Evolutionary conservation across 2,797 vertebrate species (phyloP).

Genomic region (Meriones psammophilus): DNA sequence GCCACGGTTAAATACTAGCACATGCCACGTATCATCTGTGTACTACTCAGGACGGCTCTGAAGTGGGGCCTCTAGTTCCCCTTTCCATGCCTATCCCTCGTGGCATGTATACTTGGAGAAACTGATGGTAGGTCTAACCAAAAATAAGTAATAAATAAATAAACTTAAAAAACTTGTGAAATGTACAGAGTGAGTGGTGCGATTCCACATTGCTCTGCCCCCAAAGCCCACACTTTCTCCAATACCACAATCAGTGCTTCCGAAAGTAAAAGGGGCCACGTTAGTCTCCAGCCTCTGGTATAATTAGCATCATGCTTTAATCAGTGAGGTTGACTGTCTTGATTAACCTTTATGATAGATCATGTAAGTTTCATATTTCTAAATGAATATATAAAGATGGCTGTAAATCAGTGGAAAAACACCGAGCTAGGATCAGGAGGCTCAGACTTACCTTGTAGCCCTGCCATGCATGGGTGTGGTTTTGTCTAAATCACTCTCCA

Average conservation of each 20-base stretch:
- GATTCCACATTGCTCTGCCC: conserved; percentile 52
- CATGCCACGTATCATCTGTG: not conserved
- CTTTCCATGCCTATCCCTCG: not conserved
- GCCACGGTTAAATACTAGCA: conserved; percentile 36
- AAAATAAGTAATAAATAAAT: not conserved
- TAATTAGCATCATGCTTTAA: conserved; percentile 83
- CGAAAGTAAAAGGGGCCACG: conserved; percentile 78
- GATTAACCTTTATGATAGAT: conserved; percentile 84
- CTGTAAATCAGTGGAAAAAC: conserved; percentile 80
- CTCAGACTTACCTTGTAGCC: conserved; percentile 16
- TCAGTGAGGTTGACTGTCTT: conserved; percentile 83
- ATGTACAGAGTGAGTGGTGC: not conserved
- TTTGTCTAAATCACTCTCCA: conserved; percentile 57
- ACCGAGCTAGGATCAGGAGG: conserved; percentile 65
- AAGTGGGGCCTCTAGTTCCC: not conserved
- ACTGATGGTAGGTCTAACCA: not conserved
- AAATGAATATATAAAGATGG: conserved; percentile 79
- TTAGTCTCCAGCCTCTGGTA: conserved; percentile 73
- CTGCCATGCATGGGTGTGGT: conserved; percentile 38
- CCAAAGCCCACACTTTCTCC: conserved; percentile 75
- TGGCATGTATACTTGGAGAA: not conserved
- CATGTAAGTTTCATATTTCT: conserved; percentile 84
- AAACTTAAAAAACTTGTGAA: not conserved
- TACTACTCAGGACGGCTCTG: not conserved
- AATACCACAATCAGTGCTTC: conserved; percentile 79